A percentile compares a stretch with the other conserved stretches of the same genome.
Conservation (phyloP, 2,797 vertebrate species). For the Etheostoma perlongum region DNA sequence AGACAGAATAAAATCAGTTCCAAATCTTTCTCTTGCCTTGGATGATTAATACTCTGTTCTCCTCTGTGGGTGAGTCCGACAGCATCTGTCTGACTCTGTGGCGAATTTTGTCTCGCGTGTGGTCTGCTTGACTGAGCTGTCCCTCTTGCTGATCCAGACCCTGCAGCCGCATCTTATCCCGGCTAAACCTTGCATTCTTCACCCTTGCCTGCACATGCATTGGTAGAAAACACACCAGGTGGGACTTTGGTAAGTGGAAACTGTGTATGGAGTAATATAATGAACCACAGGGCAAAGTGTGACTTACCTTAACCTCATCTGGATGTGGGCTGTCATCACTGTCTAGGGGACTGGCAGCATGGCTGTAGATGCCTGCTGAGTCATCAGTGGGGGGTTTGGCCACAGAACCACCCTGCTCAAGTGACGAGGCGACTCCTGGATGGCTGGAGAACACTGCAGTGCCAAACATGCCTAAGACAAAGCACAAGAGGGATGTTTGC, state of each 20-base stretch:
- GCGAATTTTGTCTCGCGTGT: slow-evolving; percentile 67
- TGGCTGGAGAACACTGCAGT: slow-evolving; percentile 59
- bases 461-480: slow-evolving; percentile 89
- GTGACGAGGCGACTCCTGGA: slow-evolving; percentile 66
- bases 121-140: slow-evolving; percentile 66
- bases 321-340: slow-evolving; percentile 61
- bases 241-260: background rate
- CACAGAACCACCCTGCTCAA: slow-evolving; percentile 73
- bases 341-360: slow-evolving; percentile 66
- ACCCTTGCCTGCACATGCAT: slow-evolving; percentile 78
- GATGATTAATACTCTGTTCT: slow-evolving; percentile 44
- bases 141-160: slow-evolving; percentile 81
- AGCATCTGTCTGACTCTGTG: slow-evolving; percentile 68
- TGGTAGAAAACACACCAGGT: slow-evolving; percentile 1
- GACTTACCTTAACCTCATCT: slow-evolving; percentile 82
- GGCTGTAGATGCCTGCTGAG: slow-evolving; percentile 76
- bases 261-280: background rate
- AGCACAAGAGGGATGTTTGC: background rate
- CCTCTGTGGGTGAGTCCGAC: slow-evolving; percentile 65
- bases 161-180: slow-evolving; percentile 85
- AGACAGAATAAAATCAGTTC: background rate
- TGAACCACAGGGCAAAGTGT: background rate
- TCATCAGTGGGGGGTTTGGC: slow-evolving; percentile 70
- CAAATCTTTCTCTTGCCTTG: slow-evolving; percentile 70
- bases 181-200: slow-evolving; percentile 83